phyloP scores from a whole-genome alignment of 2,888 invertebrate genomes.

The Leptinotarsa tumamoca region DNA sequence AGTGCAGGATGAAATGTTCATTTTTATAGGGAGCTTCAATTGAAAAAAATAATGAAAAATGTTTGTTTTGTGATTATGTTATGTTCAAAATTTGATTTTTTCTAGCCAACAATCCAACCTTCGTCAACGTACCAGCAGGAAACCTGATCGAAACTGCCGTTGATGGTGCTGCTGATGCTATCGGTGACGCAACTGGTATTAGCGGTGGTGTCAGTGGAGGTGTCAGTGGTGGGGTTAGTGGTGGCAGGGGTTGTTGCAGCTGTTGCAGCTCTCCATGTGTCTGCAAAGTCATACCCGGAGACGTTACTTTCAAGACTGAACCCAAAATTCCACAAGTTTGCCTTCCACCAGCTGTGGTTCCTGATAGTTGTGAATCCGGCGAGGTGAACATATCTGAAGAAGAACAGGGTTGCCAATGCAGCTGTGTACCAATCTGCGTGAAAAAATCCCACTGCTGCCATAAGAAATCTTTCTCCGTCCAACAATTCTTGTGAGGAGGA shows the following conservation, averaged over 20 bases:
- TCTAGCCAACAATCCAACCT: slow-evolving; percentile 41
- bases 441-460: slow-evolving; percentile 27
- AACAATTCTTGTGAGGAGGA: slow-evolving; percentile 16
- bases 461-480: slow-evolving; percentile 32
- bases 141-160: slow-evolving; percentile 5
- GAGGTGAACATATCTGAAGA: slow-evolving; percentile 33
- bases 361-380: slow-evolving; percentile 43
- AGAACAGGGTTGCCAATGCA: slow-evolving; percentile 13
- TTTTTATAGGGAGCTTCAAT: no score
- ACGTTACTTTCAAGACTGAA: slow-evolving; percentile 52
- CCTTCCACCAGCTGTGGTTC: slow-evolving; percentile 29
- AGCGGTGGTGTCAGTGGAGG: neutral
- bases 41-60: no score
- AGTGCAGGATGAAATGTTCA: no score
- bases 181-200: neutral
- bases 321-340: slow-evolving; percentile 45
- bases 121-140: slow-evolving; percentile 46
- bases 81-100: slow-evolving; percentile 16
- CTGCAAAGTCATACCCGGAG: slow-evolving; percentile 53
- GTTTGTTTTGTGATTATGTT: no score
- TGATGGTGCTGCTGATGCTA: neutral
- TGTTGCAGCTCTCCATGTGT: slow-evolving; percentile 24
- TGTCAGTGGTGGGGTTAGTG: slow-evolving; percentile 14
- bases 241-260: slow-evolving; percentile 20
- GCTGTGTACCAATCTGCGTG: slow-evolving; percentile 35